Evolutionary conservation across 2,113 vertebrate species (phyloP).

Genomic region (Columbina picui): DNA sequence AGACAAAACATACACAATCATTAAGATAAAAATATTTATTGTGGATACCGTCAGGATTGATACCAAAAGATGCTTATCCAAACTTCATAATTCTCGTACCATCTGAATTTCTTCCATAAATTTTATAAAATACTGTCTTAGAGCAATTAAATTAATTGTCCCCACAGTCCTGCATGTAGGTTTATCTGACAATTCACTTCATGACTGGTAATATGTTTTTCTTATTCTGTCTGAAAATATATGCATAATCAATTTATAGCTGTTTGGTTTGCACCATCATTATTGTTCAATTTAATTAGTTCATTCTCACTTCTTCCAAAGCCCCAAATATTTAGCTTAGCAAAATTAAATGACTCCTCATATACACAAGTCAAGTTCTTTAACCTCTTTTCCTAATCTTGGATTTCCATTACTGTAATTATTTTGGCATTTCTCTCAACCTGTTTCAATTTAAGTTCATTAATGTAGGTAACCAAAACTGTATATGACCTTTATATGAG

Average conservation of each 20-base stretch:
- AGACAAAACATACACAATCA: not conserved
- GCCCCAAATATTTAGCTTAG: not conserved
- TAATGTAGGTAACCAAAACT: not conserved
- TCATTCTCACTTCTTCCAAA: not conserved
- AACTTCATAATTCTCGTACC: not conserved
- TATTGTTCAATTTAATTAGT: conserved; percentile 17
- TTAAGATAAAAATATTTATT: not conserved
- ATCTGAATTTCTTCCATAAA: not conserved
- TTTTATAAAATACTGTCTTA: not conserved
- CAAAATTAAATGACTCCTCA: conserved; percentile 6
- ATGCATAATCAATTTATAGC: not conserved
- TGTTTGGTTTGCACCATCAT: not conserved
- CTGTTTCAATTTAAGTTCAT: not conserved
- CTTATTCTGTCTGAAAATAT: not conserved
- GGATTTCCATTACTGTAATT: conserved; percentile 22
- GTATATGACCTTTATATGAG: not conserved
- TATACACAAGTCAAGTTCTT: conserved; percentile 21
- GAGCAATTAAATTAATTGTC: not conserved
- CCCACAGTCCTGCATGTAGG: not conserved
- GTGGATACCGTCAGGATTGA: not conserved
- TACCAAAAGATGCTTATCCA: not conserved
- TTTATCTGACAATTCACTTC: not conserved
- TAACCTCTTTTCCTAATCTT: not conserved
- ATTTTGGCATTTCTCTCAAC: conserved; percentile 32
- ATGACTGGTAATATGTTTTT: not conserved